A percentile compares a stretch with the other conserved stretches of the same genome.
These are phyloP conservation scores for Florisuga fusca DNA, from an alignment of 2,797 vertebrate genomes.

Conservation along the genomic window DNA sequence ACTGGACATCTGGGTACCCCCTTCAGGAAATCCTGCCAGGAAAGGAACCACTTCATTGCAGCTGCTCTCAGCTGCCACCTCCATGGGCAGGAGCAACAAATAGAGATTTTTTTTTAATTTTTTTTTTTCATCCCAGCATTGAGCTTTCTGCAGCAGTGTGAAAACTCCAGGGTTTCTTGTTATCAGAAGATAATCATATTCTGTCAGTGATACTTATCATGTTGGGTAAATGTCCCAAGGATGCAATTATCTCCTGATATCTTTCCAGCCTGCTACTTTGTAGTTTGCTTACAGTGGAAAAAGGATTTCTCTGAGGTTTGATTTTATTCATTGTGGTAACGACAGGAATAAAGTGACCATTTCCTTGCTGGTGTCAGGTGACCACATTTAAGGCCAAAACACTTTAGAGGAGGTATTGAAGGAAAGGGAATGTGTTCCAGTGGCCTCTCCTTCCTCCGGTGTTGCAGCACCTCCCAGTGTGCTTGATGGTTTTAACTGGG, in stretches of 20 bases:
- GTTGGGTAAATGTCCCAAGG: constrained; percentile 33
- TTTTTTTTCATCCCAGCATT: background rate
- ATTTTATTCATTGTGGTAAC: constrained; percentile 5
- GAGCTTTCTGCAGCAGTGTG: constrained; percentile 41
- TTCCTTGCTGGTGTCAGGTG: background rate
- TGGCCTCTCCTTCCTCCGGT: background rate
- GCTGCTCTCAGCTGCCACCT: background rate
- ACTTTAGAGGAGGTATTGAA: background rate
- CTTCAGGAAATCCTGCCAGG: accelerated
- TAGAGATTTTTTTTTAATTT: background rate
- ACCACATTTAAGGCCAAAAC: background rate
- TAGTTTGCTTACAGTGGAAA: constrained; percentile 26
- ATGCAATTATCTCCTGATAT: constrained; percentile 69
- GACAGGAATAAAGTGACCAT: constrained; percentile 35
- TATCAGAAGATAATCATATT: constrained; percentile 64
- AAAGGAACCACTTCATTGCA: background rate
- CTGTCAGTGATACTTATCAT: background rate
- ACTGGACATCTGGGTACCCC: background rate
- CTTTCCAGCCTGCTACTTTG: constrained; percentile 24
- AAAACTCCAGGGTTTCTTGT: constrained; percentile 49
- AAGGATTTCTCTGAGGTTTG: constrained; percentile 28
- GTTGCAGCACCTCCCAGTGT: background rate
- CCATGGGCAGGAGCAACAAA: background rate
- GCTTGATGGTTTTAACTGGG: background rate
- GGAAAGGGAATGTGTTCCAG: background rate